Conservation (phyloP, 2,797 vertebrate species). For the Aphelocoma californica region DNA sequence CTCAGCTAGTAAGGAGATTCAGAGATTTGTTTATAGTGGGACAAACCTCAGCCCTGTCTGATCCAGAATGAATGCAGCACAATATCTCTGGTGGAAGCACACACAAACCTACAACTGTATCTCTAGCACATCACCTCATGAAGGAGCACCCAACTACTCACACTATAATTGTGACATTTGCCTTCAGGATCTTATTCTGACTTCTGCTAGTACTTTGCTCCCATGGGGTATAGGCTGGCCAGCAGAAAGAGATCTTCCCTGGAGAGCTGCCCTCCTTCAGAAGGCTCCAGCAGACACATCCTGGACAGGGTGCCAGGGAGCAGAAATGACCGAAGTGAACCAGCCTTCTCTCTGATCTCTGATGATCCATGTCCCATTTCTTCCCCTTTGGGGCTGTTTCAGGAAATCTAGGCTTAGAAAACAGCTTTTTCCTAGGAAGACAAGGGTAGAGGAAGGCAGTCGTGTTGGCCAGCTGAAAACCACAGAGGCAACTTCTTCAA, state of each 20-base stretch:
- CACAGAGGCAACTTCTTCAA: background rate
- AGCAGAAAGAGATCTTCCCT: background rate
- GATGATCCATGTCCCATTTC: background rate
- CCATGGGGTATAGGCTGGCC: rapidly evolving
- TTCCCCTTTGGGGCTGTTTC: rapidly evolving
- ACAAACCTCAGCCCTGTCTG: background rate
- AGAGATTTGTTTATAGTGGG: background rate
- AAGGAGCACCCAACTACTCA: background rate
- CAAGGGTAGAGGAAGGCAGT: background rate
- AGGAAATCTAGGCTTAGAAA: background rate
- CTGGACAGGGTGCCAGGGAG: background rate
- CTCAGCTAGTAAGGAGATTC: background rate
- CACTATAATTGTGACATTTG: background rate
- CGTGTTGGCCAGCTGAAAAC: background rate
- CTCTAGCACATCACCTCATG: background rate
- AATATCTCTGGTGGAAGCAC: background rate
- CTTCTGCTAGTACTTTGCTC: background rate
- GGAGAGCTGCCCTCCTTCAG: background rate
- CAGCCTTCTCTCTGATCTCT: background rate
- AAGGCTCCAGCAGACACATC: background rate
- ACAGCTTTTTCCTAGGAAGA: background rate
- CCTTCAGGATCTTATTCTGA: background rate
- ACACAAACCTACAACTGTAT: background rate
- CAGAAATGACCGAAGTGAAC: background rate
- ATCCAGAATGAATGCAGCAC: background rate